phyloP scores from a whole-genome alignment of 1,140 invertebrate genomes.

The Drosophila tropicalis region DNA sequence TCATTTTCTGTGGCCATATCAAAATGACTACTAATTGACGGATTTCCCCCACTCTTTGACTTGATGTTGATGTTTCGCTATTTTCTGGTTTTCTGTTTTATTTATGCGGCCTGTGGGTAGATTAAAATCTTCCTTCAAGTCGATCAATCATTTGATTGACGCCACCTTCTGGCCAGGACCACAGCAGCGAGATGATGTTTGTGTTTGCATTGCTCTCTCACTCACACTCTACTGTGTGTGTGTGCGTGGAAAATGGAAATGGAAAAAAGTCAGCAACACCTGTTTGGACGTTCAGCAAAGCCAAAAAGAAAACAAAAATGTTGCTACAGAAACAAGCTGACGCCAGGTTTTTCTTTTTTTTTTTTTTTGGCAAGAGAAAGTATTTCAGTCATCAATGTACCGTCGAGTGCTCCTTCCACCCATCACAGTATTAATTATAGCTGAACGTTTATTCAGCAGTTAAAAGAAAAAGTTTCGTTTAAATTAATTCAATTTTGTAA shows the following conservation, averaged over 20 bases:
- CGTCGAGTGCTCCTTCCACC: neutral
- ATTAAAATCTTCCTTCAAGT: constrained; percentile 65
- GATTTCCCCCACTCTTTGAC: constrained; percentile 43
- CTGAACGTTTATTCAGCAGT: neutral
- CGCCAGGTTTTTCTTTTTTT: constrained; percentile 10
- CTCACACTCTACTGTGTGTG: neutral
- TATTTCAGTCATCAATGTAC: constrained; percentile 30
- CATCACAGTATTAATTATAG: constrained; percentile 1
- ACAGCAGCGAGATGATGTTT: constrained; percentile 21
- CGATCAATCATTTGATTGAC: constrained; percentile 81
- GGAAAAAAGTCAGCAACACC: constrained; percentile 35
- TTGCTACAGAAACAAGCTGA: constrained; percentile 49
- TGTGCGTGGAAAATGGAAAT: constrained; percentile 18
- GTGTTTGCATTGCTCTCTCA: constrained; percentile 17
- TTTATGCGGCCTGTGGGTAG: constrained; percentile 60
- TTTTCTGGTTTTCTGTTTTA: constrained; percentile 71
- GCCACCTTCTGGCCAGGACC: constrained; percentile 36
- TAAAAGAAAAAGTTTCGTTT: neutral
- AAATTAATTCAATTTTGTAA: neutral
- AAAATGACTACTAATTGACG: constrained; percentile 77
- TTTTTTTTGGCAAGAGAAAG: constrained; percentile 31
- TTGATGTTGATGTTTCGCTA: constrained; percentile 21
- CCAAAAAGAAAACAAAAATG: constrained; percentile 36
- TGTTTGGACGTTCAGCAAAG: constrained; percentile 35
- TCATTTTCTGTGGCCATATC: constrained; percentile 44